These are phyloP conservation scores for Stenopsyche tienmushanensis DNA, from an alignment of 1,140 invertebrate genomes.

Conservation along the genomic window DNA sequence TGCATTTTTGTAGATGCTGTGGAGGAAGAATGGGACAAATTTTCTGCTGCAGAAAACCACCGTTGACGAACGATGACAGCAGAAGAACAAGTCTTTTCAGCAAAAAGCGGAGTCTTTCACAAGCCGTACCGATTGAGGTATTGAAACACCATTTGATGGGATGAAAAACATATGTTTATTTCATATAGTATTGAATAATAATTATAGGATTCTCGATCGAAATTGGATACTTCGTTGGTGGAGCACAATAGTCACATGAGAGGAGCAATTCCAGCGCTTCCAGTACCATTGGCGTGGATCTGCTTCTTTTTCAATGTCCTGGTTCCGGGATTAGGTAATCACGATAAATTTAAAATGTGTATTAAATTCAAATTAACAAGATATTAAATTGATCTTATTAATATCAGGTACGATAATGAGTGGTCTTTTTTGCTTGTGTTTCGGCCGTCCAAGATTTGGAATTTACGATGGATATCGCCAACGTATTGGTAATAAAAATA, in stretches of 20 bases:
- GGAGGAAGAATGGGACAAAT: not conserved
- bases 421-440: constrained; percentile 83
- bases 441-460: constrained; percentile 84
- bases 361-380: not conserved
- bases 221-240: constrained; percentile 72
- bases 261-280: constrained; percentile 86
- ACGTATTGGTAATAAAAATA: constrained; percentile 60
- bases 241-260: constrained; percentile 82
- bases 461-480: constrained; percentile 68
- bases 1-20: constrained; percentile 10
- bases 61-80: constrained; percentile 45
- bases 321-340: constrained; percentile 80
- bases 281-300: constrained; percentile 78
- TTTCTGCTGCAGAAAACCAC: constrained; percentile 16
- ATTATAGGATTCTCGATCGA: constrained; percentile 73
- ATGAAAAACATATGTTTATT: not conserved
- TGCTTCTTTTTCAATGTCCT: constrained; percentile 85
- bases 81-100: constrained; percentile 61
- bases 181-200: not conserved
- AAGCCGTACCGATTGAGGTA: constrained; percentile 62
- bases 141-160: not conserved
- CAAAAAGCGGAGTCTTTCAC: constrained; percentile 62
- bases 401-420: constrained; percentile 80
- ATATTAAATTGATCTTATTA: not conserved
- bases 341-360: constrained; percentile 14